Evolutionary conservation across 2,888 invertebrate genomes (phyloP), one percentile per base, ranked within the genome.

Genomic region (Stenichneumon culpator): DNA sequence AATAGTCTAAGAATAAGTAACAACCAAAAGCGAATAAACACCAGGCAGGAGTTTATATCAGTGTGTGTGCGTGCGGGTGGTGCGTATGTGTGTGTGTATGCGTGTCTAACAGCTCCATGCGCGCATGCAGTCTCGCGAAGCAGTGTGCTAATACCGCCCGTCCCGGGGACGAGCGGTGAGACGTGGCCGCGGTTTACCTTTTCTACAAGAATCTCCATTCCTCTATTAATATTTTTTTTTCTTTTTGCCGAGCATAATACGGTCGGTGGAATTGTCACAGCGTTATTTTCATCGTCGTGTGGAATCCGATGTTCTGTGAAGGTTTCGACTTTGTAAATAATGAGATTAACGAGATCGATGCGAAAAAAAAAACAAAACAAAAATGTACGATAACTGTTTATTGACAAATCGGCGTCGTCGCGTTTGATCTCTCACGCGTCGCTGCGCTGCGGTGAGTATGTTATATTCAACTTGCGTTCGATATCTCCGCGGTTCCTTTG

Each of bases 1-100:
- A 79, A 5, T 88, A 87, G 86, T 72, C 68, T 88, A 89, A 88
- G 87, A 86, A 80, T 89, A 88, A 87, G 79, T 81, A 80, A 82
- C 44, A 74, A 65, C 28, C 22, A 70, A 47, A 57, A 67, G 54
- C 67, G 65, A 65, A 28, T 54, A 74, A 78, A 36, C 65, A 63
- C 63, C 74, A 63, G 68, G 79, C 68, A 78, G 78, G 28, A 25
- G 65, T 67, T 67, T 65, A 19, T 39, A 28, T 36, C 32, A 52
- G 22, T 68, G 68, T n/a, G 77, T 68, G 75, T 65, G 32, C 50
- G 75, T 65, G 63, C 44, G 47, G 28, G 14, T 50, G 50, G 50
- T 25, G 36, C 54, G 68, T 60, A 9, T 73, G 54, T 14, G 44
- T 44, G 22, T 22, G 14, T 73, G 16, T 74, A 25, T 47, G 39